Evolutionary conservation across 2,113 vertebrate species (phyloP).

Genomic region (Neogale vison): DNA sequence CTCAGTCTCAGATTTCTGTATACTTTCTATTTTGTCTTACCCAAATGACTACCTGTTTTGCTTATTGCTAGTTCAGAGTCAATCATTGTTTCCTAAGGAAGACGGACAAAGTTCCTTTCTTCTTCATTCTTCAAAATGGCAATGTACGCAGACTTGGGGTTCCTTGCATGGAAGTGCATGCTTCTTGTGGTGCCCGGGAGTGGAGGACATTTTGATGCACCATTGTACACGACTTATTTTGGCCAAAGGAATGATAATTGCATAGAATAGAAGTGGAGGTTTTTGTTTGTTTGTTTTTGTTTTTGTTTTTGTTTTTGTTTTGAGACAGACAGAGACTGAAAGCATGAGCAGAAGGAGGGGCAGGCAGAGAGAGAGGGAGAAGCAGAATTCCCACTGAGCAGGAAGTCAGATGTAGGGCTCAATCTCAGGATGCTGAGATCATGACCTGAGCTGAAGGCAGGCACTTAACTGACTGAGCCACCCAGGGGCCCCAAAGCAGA

Average conservation of each 20-base stretch:
- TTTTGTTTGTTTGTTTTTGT: no score
- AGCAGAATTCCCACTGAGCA: no score
- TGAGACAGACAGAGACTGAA: no score
- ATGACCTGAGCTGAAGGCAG: no score
- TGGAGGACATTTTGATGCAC: rapidly evolving
- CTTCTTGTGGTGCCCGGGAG: not conserved
- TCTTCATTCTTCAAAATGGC: not conserved
- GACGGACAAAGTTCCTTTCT: not conserved
- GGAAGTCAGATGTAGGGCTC: no score
- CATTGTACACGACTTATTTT: not conserved
- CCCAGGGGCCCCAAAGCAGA: not conserved
- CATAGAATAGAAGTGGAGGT: not conserved
- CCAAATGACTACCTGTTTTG: not conserved
- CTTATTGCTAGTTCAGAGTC: not conserved
- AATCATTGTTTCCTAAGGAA: not conserved
- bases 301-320: no score
- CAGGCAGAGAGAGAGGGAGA: no score
- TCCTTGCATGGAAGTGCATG: not conserved
- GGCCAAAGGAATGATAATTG: not conserved
- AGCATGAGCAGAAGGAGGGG: no score
- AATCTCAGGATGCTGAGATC: no score
- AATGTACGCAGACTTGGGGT: not conserved
- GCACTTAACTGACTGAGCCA: no score
- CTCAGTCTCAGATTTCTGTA: not conserved
- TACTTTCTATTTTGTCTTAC: not conserved